Percentiles rank a stretch among this genome's conserved stretches.
phyloP scores from a whole-genome alignment of 1,140 invertebrate genomes.

The Octopus bimaculoides region DNA sequence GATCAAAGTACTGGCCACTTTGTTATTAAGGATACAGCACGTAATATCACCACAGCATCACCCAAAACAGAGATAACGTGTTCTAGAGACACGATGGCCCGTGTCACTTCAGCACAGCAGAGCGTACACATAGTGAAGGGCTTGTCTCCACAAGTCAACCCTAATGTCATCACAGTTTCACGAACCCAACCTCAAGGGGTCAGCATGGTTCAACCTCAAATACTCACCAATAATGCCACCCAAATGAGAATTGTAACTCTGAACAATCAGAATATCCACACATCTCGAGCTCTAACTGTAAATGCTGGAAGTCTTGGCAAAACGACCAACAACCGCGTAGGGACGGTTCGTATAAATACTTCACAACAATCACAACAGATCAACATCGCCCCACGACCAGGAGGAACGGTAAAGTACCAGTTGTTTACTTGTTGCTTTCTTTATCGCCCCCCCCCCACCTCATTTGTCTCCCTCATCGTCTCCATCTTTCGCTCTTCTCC shows the following conservation, averaged over 20 bases:
- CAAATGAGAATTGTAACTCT: constrained; percentile 55
- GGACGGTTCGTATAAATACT: constrained; percentile 15
- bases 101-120: neutral
- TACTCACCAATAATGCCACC: constrained; percentile 27
- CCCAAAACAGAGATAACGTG: neutral
- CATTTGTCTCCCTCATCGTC: no score
- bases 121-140: constrained; percentile 12
- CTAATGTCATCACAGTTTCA: constrained; percentile 41
- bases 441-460: no score
- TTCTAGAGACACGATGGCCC: neutral
- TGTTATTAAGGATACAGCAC: neutral
- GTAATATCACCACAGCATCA: neutral
- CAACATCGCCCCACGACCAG: constrained; percentile 71
- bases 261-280: constrained; percentile 68
- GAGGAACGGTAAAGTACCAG: constrained; percentile 39
- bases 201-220: constrained; percentile 46
- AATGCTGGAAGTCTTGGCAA: constrained; percentile 44
- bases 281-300: constrained; percentile 71
- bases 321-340: constrained; percentile 48
- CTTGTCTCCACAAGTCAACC: constrained; percentile 21
- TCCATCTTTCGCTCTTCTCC: no score
- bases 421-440: no score
- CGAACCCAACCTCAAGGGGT: constrained; percentile 37
- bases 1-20: neutral
- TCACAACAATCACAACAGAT: constrained; percentile 66